Percentiles rank a stretch among this genome's conserved stretches.
These are phyloP conservation scores for Gorsachius goisagi DNA, from an alignment of 2,113 vertebrate genomes.

Conservation along the genomic window DNA sequence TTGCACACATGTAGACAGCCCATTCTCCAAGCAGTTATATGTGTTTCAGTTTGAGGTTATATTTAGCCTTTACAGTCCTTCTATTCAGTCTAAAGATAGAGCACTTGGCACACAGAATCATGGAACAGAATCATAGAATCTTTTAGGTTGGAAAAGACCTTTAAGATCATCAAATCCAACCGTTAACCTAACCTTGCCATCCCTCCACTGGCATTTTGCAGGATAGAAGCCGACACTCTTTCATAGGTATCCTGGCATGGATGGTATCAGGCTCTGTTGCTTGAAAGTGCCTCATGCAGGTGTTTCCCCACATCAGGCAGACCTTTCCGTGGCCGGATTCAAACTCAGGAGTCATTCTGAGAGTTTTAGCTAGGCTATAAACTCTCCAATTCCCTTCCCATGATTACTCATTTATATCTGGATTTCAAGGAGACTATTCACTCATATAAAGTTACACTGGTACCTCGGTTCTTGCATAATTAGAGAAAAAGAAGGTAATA, in stretches of 20 bases:
- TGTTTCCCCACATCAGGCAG: background rate
- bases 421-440: background rate
- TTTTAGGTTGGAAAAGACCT: too few species aligned
- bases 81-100: background rate
- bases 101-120: background rate
- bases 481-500: background rate
- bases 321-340: background rate
- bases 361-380: background rate
- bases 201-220: background rate
- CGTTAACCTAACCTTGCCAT: too few species aligned
- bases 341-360: background rate
- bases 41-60: background rate
- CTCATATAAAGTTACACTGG: background rate
- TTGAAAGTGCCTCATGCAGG: background rate
- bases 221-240: background rate
- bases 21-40: background rate
- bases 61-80: background rate
- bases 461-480: background rate
- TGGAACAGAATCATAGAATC: too few species aligned
- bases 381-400: background rate
- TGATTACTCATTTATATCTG: background rate
- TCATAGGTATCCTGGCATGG: background rate
- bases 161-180: too few species aligned
- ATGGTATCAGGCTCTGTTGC: background rate
- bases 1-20: background rate